These are phyloP conservation scores for Holothuria scabra DNA, from an alignment of 53 echinoderm and acorn worm genomes.

Conservation along the genomic window DNA sequence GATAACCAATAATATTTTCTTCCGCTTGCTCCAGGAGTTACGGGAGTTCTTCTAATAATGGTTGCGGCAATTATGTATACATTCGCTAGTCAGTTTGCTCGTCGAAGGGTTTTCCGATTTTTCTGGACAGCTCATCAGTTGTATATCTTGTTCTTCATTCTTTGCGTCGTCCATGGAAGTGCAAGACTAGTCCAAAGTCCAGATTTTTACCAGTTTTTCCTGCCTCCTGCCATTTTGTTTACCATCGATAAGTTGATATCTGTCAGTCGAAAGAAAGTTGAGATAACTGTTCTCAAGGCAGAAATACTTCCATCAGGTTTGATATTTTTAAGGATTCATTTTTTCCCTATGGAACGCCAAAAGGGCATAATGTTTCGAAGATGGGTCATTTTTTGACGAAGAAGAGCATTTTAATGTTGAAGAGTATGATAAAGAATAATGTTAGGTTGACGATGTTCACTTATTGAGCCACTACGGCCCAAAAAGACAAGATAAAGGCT, in stretches of 20 bases:
- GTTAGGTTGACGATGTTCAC: no score
- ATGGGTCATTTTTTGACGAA: no score
- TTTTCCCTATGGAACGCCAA: no score
- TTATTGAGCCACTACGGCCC: no score
- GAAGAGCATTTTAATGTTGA: no score
- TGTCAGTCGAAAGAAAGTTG: constrained; percentile 58
- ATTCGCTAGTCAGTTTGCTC: constrained; percentile 71
- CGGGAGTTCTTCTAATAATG: constrained; percentile 61
- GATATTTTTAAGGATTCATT: neutral
- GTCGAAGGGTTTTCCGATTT: constrained; percentile 68
- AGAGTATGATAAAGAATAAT: no score
- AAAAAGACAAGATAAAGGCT: no score
- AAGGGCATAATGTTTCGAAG: no score
- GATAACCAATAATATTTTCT: no score
- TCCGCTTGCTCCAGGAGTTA: constrained; percentile 42
- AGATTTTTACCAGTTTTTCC: constrained; percentile 58
- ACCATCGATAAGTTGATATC: constrained; percentile 71
- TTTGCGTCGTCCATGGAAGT: constrained; percentile 66
- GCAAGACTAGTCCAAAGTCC: constrained; percentile 60
- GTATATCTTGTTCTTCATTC: constrained; percentile 60
- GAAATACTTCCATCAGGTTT: constrained; percentile 71
- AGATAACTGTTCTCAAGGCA: constrained; percentile 66
- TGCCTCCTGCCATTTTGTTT: constrained; percentile 66
- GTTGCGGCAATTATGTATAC: constrained; percentile 61
- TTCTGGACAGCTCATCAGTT: constrained; percentile 77